phyloP scores from a whole-genome alignment of 2,888 invertebrate genomes.

The Ariolimax columbianus region DNA sequence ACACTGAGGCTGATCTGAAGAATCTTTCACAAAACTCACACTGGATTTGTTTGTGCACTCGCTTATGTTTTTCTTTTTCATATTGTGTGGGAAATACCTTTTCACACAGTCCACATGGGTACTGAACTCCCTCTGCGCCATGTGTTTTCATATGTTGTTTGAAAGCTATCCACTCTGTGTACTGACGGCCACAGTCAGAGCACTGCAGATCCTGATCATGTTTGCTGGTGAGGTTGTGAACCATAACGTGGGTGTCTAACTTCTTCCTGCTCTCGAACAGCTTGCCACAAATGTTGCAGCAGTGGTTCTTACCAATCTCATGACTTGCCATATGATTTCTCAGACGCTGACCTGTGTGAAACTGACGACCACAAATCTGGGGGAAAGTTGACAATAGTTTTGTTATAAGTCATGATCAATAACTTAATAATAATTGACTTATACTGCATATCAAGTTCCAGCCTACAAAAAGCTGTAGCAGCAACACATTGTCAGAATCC shows the following conservation, averaged over 20 bases:
- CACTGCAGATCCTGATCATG: slow-evolving; percentile 51
- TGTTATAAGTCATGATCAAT: neutral
- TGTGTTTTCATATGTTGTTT: slow-evolving; percentile 58
- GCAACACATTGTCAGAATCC: too few species aligned
- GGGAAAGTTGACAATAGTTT: neutral
- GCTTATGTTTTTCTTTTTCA: slow-evolving; percentile 56
- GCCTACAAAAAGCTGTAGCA: too few species aligned
- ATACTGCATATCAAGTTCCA: neutral
- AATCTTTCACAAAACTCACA: slow-evolving; percentile 55
- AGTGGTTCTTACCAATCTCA: slow-evolving; percentile 55
- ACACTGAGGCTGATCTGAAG: slow-evolving; percentile 54
- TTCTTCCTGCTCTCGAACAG: slow-evolving; percentile 57
- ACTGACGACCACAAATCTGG: slow-evolving; percentile 56
- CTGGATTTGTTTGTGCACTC: slow-evolving; percentile 55
- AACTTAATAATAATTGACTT: neutral
- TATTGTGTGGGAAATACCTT: slow-evolving; percentile 54
- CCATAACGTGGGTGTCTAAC: slow-evolving; percentile 55
- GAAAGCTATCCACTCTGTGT: slow-evolving; percentile 56
- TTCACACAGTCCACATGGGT: slow-evolving; percentile 56
- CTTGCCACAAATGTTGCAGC: slow-evolving; percentile 59
- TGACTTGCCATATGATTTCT: slow-evolving; percentile 56
- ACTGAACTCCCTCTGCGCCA: slow-evolving; percentile 55
- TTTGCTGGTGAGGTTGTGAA: slow-evolving; percentile 53
- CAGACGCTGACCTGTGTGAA: slow-evolving; percentile 55
- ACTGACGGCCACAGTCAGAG: slow-evolving; percentile 46